Conservation (phyloP, 1,140 invertebrate genomes). For the Leptinotarsa texana region DNA sequence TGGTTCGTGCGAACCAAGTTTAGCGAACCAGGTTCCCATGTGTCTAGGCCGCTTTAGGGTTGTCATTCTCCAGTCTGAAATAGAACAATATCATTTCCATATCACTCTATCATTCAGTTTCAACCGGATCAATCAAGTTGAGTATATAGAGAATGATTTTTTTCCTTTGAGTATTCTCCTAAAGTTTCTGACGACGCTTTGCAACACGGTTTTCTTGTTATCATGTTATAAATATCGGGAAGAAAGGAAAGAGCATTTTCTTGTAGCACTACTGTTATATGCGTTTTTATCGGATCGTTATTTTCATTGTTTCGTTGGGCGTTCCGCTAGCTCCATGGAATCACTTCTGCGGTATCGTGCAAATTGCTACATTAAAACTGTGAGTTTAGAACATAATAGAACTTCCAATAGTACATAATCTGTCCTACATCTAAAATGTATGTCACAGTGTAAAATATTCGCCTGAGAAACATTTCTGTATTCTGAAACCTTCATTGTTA, state of each 20-base stretch:
- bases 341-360: background rate
- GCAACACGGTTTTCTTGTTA: background rate
- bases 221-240: slow-evolving; percentile 33
- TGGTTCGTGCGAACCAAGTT: too few species aligned
- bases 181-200: too few species aligned
- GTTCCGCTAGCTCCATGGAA: slow-evolving; percentile 23
- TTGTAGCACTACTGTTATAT: slow-evolving; percentile 23
- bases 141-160: too few species aligned
- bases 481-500: too few species aligned
- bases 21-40: too few species aligned
- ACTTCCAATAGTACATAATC: background rate
- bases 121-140: too few species aligned
- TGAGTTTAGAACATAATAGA: background rate
- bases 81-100: too few species aligned
- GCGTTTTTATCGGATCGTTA: slow-evolving; percentile 29
- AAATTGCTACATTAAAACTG: background rate
- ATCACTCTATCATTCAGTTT: too few species aligned
- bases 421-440: background rate
- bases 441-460: background rate
- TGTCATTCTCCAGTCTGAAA: too few species aligned
- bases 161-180: too few species aligned
- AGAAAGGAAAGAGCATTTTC: slow-evolving; percentile 33
- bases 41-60: too few species aligned
- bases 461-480: too few species aligned
- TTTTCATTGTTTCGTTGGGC: slow-evolving; percentile 34